phyloP scores from a whole-genome alignment of 2,888 invertebrate species.

The Rosalia funebris region DNA sequence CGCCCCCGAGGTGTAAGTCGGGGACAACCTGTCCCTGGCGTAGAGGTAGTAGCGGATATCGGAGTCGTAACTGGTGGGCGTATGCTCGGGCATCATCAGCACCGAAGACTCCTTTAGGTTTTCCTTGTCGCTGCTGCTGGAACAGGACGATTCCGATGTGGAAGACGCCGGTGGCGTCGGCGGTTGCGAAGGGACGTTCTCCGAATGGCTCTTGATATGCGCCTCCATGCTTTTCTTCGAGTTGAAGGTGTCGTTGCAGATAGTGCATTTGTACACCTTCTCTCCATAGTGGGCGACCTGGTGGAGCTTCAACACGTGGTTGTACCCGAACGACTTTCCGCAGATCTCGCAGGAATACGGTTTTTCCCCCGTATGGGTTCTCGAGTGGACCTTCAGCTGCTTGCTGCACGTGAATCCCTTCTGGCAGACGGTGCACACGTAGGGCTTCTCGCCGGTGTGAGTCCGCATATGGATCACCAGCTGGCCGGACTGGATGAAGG shows the following conservation, averaged over 20 bases:
- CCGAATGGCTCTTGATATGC: slow-evolving; percentile 83
- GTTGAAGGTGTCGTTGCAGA: slow-evolving; percentile 90
- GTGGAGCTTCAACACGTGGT: slow-evolving; percentile 89
- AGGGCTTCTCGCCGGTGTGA: slow-evolving; percentile 87
- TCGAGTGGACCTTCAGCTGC: slow-evolving; percentile 89
- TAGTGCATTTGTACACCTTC: slow-evolving; percentile 91
- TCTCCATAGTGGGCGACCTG: slow-evolving; percentile 89
- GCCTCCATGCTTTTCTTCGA: slow-evolving; percentile 92
- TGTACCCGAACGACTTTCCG: slow-evolving; percentile 90
- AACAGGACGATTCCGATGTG: slow-evolving; percentile 45
- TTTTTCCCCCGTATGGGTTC: slow-evolving; percentile 91
- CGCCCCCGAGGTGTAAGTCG: slow-evolving; percentile 42
- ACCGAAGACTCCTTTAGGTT: slow-evolving; percentile 56
- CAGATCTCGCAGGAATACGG: slow-evolving; percentile 93
- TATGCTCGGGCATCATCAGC: slow-evolving; percentile 45
- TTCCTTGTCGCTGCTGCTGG: slow-evolving; percentile 65
- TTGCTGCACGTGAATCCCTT: slow-evolving; percentile 94
- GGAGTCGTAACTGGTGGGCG: slow-evolving; percentile 55
- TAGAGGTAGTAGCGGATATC: slow-evolving; percentile 56
- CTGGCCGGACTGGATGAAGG: slow-evolving; percentile 91
- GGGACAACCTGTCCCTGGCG: slow-evolving; percentile 53
- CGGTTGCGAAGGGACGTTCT: slow-evolving; percentile 66
- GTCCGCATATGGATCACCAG: slow-evolving; percentile 91
- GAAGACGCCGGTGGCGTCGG: slow-evolving; percentile 53
- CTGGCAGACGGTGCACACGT: slow-evolving; percentile 81